Base-by-base conservation (phyloP, 2,888 invertebrate genomes). In the Nudaria mundana region DNA sequence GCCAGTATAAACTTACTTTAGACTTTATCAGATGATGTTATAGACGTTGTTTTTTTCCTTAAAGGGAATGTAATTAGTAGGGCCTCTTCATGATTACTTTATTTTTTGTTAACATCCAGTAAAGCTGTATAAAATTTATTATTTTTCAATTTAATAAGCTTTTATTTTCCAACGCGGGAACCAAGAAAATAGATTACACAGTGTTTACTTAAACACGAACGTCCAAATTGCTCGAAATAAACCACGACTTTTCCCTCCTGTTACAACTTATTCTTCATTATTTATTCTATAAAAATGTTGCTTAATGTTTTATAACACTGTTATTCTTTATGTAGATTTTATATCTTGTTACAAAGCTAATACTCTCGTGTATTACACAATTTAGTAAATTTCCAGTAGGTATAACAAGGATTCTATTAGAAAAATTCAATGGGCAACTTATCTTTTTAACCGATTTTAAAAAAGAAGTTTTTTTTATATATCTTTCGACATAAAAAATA, bases 1-100 rank as follows among this genome's bases (percentile, higher is more conserved):
- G 73, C 55, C 70, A 71, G 66, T 64, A 68, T 71, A 74, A 77
- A 81, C 69, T 75, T 80, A 71, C 73, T 73, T 71, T 74, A 71
- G 73, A n/a, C n/a, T n/a, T n/a, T n/a, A 76, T 76, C 70, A 65
- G 67, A 66, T 72, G 61, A 71, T 70, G 68, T 66, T 59, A 68
- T 48, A 38, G 49, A 44, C 48, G 30, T 37, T 44, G 47, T 50
- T 50, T 63, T 58, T 58, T 59, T 47, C 43, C 41, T 36, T 42
- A 30, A 49, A 51, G 40, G 40, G 41, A 44, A 40, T 42, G 45
- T 44, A 46, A 55, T 55, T 54, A 54, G 44, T 32, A 36, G 40
- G 37, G 25, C 28, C 44, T 37, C 29, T 47, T 30, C 28, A 43
- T 44, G 47, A 50, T 53, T 32, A 37, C 34, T 40, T 49, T 52